A percentile compares a stretch with the other conserved stretches of the same genome.
Evolutionary conservation across 1,140 invertebrate species (phyloP).

Genomic region (Zaprionus gabonicus): DNA sequence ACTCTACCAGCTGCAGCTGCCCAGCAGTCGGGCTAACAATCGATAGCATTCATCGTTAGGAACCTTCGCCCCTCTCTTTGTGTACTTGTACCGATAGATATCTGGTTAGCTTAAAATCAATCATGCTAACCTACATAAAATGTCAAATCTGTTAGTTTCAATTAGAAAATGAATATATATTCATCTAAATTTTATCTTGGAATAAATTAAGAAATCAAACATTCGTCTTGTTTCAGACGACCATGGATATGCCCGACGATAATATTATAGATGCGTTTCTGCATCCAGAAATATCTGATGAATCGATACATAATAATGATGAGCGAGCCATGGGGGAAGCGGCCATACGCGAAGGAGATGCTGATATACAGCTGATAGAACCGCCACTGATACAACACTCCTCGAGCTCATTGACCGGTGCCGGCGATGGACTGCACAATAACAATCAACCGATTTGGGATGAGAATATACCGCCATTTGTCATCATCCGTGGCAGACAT

Average conservation of each 20-base stretch:
- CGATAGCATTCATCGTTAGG: background rate
- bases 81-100: background rate
- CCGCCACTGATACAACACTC: background rate
- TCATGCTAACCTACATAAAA: background rate
- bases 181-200: background rate
- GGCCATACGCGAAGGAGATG: background rate
- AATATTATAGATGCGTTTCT: conserved; percentile 23
- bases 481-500: conserved; percentile 1
- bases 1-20: too few relatives aligned
- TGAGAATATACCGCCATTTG: conserved; percentile 10
- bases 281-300: background rate
- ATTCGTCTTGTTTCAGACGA: background rate
- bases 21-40: background rate
- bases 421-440: conserved; percentile 47
- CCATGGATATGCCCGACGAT: conserved; percentile 29
- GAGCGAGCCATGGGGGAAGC: background rate
- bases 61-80: background rate
- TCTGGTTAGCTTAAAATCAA: background rate
- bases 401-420: background rate
- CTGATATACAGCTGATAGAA: background rate
- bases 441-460: conserved; percentile 5
- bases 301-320: background rate
- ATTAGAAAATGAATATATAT: background rate
- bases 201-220: background rate
- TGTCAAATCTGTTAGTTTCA: background rate